phyloP scores from a whole-genome alignment of 2,113 vertebrate genomes.

The Sinocyclocheilus anshuiensis region DNA sequence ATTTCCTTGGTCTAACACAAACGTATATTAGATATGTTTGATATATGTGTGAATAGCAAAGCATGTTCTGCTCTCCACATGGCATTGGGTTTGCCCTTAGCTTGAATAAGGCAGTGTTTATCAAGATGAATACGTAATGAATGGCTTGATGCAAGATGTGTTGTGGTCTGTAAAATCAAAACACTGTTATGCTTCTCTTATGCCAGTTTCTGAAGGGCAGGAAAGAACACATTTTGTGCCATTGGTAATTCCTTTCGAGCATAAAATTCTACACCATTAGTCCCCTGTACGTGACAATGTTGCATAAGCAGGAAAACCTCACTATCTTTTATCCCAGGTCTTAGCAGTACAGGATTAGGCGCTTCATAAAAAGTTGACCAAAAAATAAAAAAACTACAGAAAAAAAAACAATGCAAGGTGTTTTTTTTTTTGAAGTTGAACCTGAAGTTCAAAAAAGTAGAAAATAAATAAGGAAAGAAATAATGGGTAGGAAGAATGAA shows the following conservation, averaged over 20 bases:
- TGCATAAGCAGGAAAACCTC: background rate
- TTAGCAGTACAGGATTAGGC: background rate
- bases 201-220: constrained; percentile 16
- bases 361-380: background rate
- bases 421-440: background rate
- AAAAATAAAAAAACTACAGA: background rate
- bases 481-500: background rate
- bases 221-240: background rate
- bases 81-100: constrained; percentile 20
- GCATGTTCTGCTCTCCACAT: background rate
- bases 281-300: background rate
- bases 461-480: constrained; percentile 1
- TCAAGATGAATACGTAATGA: constrained; percentile 38
- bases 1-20: background rate
- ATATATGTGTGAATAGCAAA: constrained; percentile 18
- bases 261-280: constrained; percentile 18
- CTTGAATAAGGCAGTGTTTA: constrained; percentile 9
- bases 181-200: constrained; percentile 29
- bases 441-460: background rate
- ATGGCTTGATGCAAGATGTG: constrained; percentile 20
- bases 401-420: background rate
- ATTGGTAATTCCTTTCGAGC: background rate
- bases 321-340: background rate
- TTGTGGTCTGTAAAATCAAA: constrained; percentile 28
- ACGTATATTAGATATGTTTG: background rate